A percentile compares a stretch with the other conserved stretches of the same genome.
Conservation (phyloP, 2,797 vertebrate species). For the Neopelma chrysocephalum region DNA sequence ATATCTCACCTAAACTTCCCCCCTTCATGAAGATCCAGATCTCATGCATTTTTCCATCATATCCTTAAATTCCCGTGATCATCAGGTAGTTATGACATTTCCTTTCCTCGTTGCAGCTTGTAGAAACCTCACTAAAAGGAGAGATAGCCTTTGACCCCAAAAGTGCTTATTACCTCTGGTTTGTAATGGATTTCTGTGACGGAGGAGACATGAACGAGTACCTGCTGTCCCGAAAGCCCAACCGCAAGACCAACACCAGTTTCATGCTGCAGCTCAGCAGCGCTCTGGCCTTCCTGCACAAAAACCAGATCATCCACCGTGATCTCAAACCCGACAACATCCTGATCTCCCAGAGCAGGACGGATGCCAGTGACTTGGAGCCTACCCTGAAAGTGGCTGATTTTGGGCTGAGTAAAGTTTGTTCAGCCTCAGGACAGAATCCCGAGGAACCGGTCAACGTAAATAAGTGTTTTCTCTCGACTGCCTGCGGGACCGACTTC, state of each 20-base stretch:
- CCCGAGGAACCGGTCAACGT: slow-evolving; percentile 91
- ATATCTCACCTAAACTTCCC: neutral
- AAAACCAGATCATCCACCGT: slow-evolving; percentile 95
- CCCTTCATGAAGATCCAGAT: neutral
- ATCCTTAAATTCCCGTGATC: fast-evolving
- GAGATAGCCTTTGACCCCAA: slow-evolving; percentile 93
- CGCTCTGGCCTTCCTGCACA: slow-evolving; percentile 95
- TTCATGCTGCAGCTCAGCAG: slow-evolving; percentile 98
- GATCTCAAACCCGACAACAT: slow-evolving; percentile 99
- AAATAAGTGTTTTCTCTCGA: slow-evolving; percentile 95
- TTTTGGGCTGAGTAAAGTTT: slow-evolving; percentile 96
- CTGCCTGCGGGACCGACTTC: slow-evolving; percentile 94
- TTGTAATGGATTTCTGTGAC: slow-evolving; percentile 98
- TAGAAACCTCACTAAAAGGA: slow-evolving; percentile 93
- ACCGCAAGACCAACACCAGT: slow-evolving; percentile 94
- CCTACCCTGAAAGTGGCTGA: slow-evolving; percentile 97
- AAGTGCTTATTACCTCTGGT: slow-evolving; percentile 96
- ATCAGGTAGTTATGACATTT: neutral
- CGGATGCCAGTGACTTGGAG: slow-evolving; percentile 81
- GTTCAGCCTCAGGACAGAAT: slow-evolving; percentile 88
- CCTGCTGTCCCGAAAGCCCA: slow-evolving; percentile 92
- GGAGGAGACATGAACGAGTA: slow-evolving; percentile 98
- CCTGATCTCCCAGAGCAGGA: slow-evolving; percentile 87
- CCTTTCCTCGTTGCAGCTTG: slow-evolving; percentile 76
- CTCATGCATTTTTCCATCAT: fast-evolving